phyloP scores from a whole-genome alignment of 2,113 vertebrate species.

The Triplophysa tibetana region DNA sequence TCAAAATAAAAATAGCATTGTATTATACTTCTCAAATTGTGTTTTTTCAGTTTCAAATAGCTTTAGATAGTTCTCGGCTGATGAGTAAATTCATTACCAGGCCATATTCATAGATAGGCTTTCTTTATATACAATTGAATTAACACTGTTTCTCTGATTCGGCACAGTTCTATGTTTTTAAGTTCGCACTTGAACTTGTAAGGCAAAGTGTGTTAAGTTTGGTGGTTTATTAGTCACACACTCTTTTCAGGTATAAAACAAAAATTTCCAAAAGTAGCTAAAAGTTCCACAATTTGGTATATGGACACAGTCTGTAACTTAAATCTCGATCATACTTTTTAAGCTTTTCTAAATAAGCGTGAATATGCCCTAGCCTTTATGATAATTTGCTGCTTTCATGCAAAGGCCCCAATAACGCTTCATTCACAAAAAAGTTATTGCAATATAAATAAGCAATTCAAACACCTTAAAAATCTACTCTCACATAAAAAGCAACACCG shows the following conservation, averaged over 20 bases:
- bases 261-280: conserved; percentile 71
- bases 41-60: conserved; percentile 75
- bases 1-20: conserved; percentile 80
- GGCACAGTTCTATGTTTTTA: conserved; percentile 80
- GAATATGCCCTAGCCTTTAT: conserved; percentile 71
- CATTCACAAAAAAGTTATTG: conserved; percentile 82
- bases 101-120: conserved; percentile 71
- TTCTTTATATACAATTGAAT: conserved; percentile 75
- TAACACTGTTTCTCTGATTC: conserved; percentile 77
- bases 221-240: conserved; percentile 77
- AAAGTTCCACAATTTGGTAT: conserved; percentile 78
- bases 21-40: conserved; percentile 76
- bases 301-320: conserved; percentile 76
- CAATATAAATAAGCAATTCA: conserved; percentile 83
- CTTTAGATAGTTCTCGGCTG: conserved; percentile 80
- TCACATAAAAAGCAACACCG: conserved; percentile 73
- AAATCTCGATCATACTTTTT: conserved; percentile 66
- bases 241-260: conserved; percentile 72
- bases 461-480: conserved; percentile 79
- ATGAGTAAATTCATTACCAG: conserved; percentile 80
- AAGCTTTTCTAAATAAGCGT: conserved; percentile 73
- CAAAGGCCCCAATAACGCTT: conserved; percentile 79
- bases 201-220: conserved; percentile 84
- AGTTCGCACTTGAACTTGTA: conserved; percentile 78
- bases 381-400: conserved; percentile 82